Evolutionary conservation across 2,113 vertebrate species (phyloP), one percentile per base, ranked within the genome.

Genomic region (Sinocyclocheilus anophthalmus): DNA sequence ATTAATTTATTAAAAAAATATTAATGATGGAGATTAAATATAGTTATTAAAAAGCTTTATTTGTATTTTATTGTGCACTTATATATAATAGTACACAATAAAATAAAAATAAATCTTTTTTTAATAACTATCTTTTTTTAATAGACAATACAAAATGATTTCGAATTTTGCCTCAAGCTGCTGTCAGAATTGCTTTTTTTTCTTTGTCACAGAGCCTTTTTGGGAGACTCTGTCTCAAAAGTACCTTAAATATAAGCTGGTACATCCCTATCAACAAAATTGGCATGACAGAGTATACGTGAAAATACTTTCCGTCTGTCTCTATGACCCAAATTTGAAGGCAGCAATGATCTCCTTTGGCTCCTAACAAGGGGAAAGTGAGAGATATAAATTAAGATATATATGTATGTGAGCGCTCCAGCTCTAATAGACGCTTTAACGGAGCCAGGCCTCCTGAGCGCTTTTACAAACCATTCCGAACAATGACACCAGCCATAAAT

Each of bases 401-500:
- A 88, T 83, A 78, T 55, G 30, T 50, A 45, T 45, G 55, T 45
- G 81, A 70, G 76, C 81, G 70, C 39, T 61, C 33, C 5, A 22
- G 76, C 76, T 37, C 63, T 81, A 89, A 85, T 57, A 70, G 82
- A 84, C 7, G 18, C 76, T 87, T 86, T 48, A 87, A 87, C 61
- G 53, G 63, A 79, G 79, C 82, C 67, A 84, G 59, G 91, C 87
- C 90, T 92, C 89, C 90, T 90, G 87, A 91, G 88, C 67, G 24
- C 61, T 61, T 65, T 87, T 63, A 82, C 79, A 84, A 88, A 84
- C 75, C 42, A 86, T 87, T 88, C 88, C 70, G 12, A 85, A 84
- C 85, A 85, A 87, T 88, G 91, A 90, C 90, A 90, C 87, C 87
- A 70, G 86, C 90, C 89, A 85, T 92, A 91, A 87, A 93, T 93